phyloP scores from a whole-genome alignment of 2,888 invertebrate genomes.

The Ormia ochracea region DNA sequence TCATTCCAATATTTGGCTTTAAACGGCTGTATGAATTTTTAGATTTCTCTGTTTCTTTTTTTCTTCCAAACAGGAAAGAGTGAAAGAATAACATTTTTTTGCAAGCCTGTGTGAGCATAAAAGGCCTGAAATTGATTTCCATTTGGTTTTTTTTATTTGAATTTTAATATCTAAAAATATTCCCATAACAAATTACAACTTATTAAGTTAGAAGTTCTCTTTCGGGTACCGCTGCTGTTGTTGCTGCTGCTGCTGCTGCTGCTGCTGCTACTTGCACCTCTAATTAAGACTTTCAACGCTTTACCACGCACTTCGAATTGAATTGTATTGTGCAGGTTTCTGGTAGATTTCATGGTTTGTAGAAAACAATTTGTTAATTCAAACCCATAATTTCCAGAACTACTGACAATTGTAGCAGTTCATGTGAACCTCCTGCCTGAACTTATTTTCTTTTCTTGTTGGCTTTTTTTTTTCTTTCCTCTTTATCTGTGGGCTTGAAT shows the following conservation, averaged over 20 bases:
- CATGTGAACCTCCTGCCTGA: conserved; percentile 30
- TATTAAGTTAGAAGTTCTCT: too few relatives aligned
- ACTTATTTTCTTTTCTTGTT: not conserved
- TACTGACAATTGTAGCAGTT: conserved; percentile 56
- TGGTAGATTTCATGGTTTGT: conserved; percentile 45
- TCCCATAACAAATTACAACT: conserved; percentile 43
- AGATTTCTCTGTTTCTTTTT: conserved; percentile 1
- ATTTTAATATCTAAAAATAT: conserved; percentile 36
- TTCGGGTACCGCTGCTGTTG: too few relatives aligned
- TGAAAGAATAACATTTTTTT: not conserved
- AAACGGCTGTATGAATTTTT: not conserved
- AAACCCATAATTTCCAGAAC: conserved; percentile 49
- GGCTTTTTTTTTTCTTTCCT: not conserved
- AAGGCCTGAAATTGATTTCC: conserved; percentile 5
- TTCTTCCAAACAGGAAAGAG: not conserved
- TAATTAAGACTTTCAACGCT: conserved; percentile 60
- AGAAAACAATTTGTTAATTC: conserved; percentile 45
- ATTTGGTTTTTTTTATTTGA: not conserved
- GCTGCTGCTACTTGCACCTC: not conserved
- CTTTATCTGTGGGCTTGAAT: not conserved
- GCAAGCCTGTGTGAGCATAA: not conserved
- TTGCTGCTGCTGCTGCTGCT: too few relatives aligned
- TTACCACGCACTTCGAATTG: conserved; percentile 34
- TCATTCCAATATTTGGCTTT: conserved; percentile 70
- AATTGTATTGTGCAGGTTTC: conserved; percentile 32